phyloP scores from a whole-genome alignment of 2,797 vertebrate genomes.

The Sitta carolinensis region DNA sequence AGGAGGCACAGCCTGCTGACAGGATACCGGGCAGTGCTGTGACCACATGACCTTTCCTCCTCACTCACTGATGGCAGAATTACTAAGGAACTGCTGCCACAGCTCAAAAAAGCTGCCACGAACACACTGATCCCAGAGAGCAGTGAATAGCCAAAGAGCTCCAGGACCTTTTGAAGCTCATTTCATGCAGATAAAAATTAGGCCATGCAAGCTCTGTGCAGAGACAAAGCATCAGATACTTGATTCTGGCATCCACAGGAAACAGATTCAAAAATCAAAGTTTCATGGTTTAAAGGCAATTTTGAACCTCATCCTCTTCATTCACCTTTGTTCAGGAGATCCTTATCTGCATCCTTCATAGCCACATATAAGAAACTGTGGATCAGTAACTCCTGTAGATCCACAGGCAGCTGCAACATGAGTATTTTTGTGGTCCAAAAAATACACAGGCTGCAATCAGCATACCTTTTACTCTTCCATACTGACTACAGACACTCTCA shows the following conservation, averaged over 20 bases:
- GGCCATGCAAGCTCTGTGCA: not conserved
- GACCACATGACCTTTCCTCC: not conserved
- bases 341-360: not conserved
- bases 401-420: not conserved
- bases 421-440: not conserved
- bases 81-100: not conserved
- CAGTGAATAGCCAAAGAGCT: not conserved
- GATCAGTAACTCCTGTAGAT: not conserved
- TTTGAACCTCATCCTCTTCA: not conserved
- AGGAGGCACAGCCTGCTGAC: not conserved
- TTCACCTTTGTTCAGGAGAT: not conserved
- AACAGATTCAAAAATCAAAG: not conserved
- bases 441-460: not conserved
- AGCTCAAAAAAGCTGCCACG: not conserved
- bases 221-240: not conserved
- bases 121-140: not conserved
- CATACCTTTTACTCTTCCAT: not conserved
- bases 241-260: not conserved
- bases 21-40: not conserved
- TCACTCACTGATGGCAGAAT: not conserved
- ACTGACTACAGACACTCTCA: not conserved
- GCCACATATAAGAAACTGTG: not conserved
- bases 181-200: not conserved
- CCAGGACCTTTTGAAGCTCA: not conserved
- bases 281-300: not conserved